These are phyloP conservation scores for Temnothorax ravouxi DNA, from an alignment of 2,888 invertebrate species.

Conservation along the genomic window DNA sequence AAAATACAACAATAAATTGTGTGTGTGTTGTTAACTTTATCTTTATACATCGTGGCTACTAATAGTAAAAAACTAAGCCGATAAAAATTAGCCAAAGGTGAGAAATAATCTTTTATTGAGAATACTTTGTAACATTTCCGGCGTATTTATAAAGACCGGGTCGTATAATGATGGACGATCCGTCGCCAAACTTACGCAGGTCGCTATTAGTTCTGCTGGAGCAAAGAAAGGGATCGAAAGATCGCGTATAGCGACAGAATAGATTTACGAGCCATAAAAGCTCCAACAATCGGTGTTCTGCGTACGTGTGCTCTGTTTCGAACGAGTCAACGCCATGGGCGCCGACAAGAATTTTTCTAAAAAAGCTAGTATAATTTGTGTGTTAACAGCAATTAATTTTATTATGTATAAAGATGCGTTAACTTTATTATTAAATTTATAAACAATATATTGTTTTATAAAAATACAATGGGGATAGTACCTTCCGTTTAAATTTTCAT, in stretches of 20 bases:
- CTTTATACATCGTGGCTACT: not conserved
- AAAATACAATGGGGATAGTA: not conserved
- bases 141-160: slow-evolving; percentile 2
- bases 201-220: slow-evolving; percentile 7
- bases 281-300: slow-evolving; percentile 18
- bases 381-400: not conserved
- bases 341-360: slow-evolving; percentile 30
- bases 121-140: not conserved
- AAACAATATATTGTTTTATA: not conserved
- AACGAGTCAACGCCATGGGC: slow-evolving; percentile 24
- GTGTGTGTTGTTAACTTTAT: not conserved
- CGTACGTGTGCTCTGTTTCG: not conserved
- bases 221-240: slow-evolving; percentile 40
- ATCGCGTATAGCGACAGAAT: slow-evolving; percentile 42
- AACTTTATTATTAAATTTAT: slow-evolving; percentile 16
- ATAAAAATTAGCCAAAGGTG: not conserved
- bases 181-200: slow-evolving; percentile 30
- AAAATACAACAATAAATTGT: not conserved
- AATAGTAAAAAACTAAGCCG: not conserved
- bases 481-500: not conserved
- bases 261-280: slow-evolving; percentile 45
- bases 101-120: slow-evolving; percentile 13
- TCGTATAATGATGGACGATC: not conserved
- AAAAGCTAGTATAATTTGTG: not conserved
- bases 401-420: not conserved